Conservation (phyloP, 2,113 vertebrate species). For the Urocitellus parryii region DNA sequence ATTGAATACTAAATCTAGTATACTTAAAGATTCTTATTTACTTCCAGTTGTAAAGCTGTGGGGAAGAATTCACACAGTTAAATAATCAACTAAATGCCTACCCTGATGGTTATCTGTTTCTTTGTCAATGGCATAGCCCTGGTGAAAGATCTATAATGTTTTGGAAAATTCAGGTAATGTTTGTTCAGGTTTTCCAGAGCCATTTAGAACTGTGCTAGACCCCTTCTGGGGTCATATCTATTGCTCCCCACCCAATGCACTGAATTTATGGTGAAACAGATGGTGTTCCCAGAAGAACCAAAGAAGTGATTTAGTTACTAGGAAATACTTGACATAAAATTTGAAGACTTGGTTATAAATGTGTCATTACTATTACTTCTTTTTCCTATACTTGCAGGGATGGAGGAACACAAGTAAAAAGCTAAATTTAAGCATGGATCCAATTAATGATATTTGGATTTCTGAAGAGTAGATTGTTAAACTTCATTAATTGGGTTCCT, state of each 20-base stretch:
- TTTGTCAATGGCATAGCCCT: background rate
- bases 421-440: slow-evolving; percentile 34
- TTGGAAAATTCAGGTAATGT: background rate
- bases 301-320: background rate
- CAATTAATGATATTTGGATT: slow-evolving; percentile 1
- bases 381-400: background rate
- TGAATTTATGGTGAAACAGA: background rate
- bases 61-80: background rate
- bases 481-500: background rate
- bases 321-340: background rate
- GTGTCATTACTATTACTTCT: background rate
- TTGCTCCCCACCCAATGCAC: background rate
- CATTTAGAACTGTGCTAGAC: background rate
- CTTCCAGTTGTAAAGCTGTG: background rate
- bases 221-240: background rate
- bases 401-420: background rate
- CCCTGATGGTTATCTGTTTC: background rate
- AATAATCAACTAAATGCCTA: background rate
- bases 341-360: background rate
- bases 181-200: background rate
- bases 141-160: background rate
- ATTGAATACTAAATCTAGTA: background rate
- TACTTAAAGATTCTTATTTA: background rate
- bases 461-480: slow-evolving; percentile 38
- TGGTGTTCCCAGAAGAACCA: background rate